Evolutionary conservation across 2,797 vertebrate species (phyloP).

Genomic region (Danio tinwini): DNA sequence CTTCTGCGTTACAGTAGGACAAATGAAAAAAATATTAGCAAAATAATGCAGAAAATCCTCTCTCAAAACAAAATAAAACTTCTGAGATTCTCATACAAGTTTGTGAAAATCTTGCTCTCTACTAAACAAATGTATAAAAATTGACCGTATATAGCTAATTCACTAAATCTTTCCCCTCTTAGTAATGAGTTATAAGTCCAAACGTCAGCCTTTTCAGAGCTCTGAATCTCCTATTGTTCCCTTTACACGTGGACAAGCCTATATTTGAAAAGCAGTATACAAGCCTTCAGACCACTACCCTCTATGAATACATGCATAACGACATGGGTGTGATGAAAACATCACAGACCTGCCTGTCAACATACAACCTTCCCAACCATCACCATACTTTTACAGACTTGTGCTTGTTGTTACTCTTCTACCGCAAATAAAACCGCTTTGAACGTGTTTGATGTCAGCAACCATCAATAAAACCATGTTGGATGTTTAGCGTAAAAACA

Average conservation of each 20-base stretch:
- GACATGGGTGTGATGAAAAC: slow-evolving; percentile 58
- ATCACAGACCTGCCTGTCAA: slow-evolving; percentile 46
- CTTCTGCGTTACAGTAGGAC: too few species aligned
- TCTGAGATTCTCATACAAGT: not conserved
- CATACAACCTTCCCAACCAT: slow-evolving; percentile 44
- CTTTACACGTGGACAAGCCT: slow-evolving; percentile 36
- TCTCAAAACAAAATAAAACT: too few species aligned
- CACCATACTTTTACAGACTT: slow-evolving; percentile 28
- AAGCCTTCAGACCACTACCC: slow-evolving; percentile 43
- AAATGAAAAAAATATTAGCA: too few species aligned
- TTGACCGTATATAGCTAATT: slow-evolving; percentile 7
- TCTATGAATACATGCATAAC: slow-evolving; percentile 58
- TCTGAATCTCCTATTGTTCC: slow-evolving; percentile 36
- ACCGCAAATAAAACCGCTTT: slow-evolving; percentile 7
- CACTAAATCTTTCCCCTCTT: not conserved
- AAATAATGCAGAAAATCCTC: too few species aligned
- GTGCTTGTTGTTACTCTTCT: slow-evolving; percentile 23
- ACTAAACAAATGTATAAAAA: not conserved
- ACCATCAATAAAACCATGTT: not conserved
- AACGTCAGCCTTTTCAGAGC: slow-evolving; percentile 32
- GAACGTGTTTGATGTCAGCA: not conserved
- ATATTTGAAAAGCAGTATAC: slow-evolving; percentile 43
- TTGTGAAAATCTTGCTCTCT: not conserved
- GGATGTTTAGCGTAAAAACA: slow-evolving; percentile 25
- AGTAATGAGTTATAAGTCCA: slow-evolving; percentile 34